Base-by-base conservation (phyloP, 2,113 vertebrate species). In the Bubo blakistoni region DNA sequence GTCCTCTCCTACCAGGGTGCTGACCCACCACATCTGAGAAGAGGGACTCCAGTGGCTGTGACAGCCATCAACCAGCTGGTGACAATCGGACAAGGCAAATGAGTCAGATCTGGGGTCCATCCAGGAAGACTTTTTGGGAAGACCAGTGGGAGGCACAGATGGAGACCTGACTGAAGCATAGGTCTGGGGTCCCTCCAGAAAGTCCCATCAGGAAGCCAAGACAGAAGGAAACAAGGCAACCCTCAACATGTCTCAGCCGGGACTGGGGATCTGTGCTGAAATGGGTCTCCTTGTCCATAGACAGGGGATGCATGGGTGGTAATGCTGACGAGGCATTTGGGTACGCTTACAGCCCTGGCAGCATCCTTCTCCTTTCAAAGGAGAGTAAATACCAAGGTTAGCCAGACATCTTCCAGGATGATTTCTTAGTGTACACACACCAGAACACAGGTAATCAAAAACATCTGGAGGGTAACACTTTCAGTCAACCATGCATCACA, bases 1-100 rank as follows among this genome's bases (percentile, higher is more conserved):
- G 15, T 20, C 11, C 17, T 66, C n/a, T 74, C n/a, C 70, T 62
- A 13, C 22, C n/a, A 81, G 9, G 2, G 8, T 49, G n/a, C 20
- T 81, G 69, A n/a, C 32, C 24, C 26, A 63, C 29, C 29, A 52
- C 44, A n/a, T 15, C 65, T 74, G 65, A 81, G 40, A 78, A 36
- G 26, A 62, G 42, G 7, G 10, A 65, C 4, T 25, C 63, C 0
- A 0, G 11, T 59, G 82, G 29, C 32, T n/a, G 12, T 16, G 30
- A 55, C 13, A 83, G 34, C 13, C 22, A 15, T 27, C 73, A 65
- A 29, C 24, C 57, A 84, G 5, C 6, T 5, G 0, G 6, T 46
- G 30, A 54, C 22, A 21, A 52, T 13, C 0, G 0, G 59, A 61
- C 18, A 78, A 81, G 24, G 18, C 54, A 59, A 86, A 80, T 4